Conservation (phyloP, 2,888 invertebrate genomes). For the Aproaerema taeniolella region DNA sequence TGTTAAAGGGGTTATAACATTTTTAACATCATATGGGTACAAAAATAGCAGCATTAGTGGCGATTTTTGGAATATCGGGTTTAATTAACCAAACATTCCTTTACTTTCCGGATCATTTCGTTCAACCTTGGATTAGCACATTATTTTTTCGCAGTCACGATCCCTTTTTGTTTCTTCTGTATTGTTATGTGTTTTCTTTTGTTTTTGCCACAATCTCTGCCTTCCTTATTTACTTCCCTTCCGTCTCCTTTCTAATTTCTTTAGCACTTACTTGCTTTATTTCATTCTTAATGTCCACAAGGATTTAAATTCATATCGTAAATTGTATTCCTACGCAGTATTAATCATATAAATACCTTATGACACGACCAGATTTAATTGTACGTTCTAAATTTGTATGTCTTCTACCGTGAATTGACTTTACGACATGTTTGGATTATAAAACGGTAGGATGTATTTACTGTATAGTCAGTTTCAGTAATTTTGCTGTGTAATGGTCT, state of each 20-base stretch:
- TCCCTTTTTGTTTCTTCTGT: not conserved
- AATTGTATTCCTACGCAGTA: constrained; percentile 2
- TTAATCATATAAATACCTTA: constrained; percentile 13
- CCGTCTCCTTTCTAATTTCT: not conserved
- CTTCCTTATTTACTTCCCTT: not conserved
- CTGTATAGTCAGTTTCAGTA: constrained; percentile 54
- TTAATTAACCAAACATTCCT: constrained; percentile 1
- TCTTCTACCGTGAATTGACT: constrained; percentile 37
- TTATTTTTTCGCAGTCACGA: not conserved
- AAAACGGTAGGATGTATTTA: constrained; percentile 59
- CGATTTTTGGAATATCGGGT: constrained; percentile 14
- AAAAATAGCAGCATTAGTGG: no score
- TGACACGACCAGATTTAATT: constrained; percentile 33
- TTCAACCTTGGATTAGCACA: not conserved
- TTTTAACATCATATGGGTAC: no score
- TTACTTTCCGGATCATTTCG: not conserved
- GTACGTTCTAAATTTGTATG: constrained; percentile 43
- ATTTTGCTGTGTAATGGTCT: constrained; percentile 67
- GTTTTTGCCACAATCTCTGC: not conserved
- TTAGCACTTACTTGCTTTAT: constrained; percentile 3
- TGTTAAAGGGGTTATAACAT: constrained; percentile 61
- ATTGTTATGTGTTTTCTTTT: not conserved
- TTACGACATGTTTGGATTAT: constrained; percentile 64
- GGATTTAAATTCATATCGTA: constrained; percentile 7
- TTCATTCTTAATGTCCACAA: not conserved